Evolutionary conservation across 2,113 vertebrate species (phyloP).

Genomic region (Rhinoptilus africanus): DNA sequence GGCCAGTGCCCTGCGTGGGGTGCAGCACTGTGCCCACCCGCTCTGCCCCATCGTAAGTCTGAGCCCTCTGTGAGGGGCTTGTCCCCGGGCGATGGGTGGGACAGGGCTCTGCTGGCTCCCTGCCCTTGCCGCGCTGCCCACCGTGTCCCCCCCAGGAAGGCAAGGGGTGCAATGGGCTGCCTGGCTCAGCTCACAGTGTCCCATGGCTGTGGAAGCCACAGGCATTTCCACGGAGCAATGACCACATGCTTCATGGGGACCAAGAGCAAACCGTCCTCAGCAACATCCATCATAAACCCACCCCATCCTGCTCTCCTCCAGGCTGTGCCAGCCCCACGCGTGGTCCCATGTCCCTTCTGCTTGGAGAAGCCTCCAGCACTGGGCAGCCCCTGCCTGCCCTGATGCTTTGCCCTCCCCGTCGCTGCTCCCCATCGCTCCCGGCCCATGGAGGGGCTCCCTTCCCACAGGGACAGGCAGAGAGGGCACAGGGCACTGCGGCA

Average conservation of each 20-base stretch:
- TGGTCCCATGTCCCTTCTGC: neutral
- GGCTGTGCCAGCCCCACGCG: neutral
- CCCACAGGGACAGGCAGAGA: neutral
- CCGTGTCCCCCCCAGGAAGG: neutral
- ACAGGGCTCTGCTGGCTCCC: neutral
- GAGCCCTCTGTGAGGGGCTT: neutral
- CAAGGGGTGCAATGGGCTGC: neutral
- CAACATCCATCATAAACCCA: neutral
- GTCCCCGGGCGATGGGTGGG: neutral
- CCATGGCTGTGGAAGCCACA: neutral
- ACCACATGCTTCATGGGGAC: accelerated
- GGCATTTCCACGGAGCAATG: neutral
- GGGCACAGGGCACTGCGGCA: neutral
- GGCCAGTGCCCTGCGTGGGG: neutral
- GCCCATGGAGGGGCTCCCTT: neutral
- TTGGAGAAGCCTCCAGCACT: neutral
- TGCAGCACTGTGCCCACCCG: neutral
- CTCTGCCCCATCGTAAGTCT: neutral
- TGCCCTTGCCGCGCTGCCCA: neutral
- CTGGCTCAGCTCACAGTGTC: neutral
- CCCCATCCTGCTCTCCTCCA: neutral
- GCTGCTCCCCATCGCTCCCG: neutral
- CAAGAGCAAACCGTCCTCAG: neutral
- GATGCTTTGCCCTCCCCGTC: neutral
- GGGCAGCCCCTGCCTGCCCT: neutral